A percentile compares a stretch with the other conserved stretches of the same genome.
Evolutionary conservation across 2,888 invertebrate species (phyloP).

Genomic region (Thumatha senex): DNA sequence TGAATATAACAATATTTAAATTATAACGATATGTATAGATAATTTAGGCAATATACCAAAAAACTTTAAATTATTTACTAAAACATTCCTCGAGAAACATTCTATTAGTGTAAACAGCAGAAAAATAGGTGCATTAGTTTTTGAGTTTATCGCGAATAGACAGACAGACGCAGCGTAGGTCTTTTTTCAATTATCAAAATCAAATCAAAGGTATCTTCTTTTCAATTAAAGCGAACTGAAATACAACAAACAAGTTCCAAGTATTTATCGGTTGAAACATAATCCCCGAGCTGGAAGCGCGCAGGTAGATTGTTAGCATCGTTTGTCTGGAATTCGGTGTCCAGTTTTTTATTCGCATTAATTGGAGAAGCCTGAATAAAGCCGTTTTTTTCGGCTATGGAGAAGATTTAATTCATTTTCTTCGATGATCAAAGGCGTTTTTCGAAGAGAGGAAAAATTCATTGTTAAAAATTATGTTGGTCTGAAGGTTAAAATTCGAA

Average conservation of each 20-base stretch:
- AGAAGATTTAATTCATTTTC: constrained; percentile 19
- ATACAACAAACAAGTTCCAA: background rate
- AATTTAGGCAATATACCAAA: no score
- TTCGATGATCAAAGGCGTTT: constrained; percentile 9
- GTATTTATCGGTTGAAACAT: background rate
- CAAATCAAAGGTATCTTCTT: no score
- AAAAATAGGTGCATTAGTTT: no score
- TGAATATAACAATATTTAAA: no score
- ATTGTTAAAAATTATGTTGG: constrained; percentile 1
- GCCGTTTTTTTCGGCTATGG: constrained; percentile 18
- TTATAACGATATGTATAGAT: no score
- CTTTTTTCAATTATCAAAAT: no score
- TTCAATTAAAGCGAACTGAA: no score
- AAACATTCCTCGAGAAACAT: no score
- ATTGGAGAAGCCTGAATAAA: constrained; percentile 19
- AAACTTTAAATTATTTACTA: no score
- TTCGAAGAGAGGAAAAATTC: background rate
- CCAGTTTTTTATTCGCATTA: constrained; percentile 13
- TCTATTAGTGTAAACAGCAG: no score
- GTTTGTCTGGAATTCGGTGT: constrained; percentile 22
- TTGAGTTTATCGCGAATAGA: no score
- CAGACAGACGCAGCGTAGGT: no score
- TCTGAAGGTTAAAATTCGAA: background rate
- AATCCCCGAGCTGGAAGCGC: background rate
- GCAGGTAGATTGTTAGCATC: constrained; percentile 14